Conservation (phyloP, 2,797 vertebrate species). For the Vespertilio murinus region DNA sequence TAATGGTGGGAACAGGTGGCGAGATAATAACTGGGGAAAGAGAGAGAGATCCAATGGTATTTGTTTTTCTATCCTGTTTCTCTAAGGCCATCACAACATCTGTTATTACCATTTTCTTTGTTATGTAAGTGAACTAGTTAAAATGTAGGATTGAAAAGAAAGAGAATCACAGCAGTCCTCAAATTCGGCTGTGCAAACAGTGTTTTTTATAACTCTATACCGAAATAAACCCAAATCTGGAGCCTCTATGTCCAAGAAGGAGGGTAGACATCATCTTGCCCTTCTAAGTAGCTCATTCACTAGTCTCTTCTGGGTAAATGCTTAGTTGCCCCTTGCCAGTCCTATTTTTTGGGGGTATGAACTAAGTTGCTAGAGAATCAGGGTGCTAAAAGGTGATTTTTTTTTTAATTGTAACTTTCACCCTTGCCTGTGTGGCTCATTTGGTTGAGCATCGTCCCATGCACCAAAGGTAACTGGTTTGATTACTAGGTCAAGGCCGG, state of each 20-base stretch:
- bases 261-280: neutral
- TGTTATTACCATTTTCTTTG: neutral
- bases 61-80: constrained; percentile 12
- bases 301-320: neutral
- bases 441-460: too few relatives aligned
- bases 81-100: constrained; percentile 32
- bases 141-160: neutral
- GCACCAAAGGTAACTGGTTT: too few relatives aligned
- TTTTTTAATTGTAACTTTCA: neutral
- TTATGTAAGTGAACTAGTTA: constrained; percentile 56
- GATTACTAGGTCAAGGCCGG: too few relatives aligned
- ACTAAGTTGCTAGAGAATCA: constrained; percentile 4
- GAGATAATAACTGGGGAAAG: neutral
- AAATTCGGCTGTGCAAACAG: neutral
- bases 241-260: neutral
- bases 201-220: constrained; percentile 19
- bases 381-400: neutral
- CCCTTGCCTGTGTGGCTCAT: too few relatives aligned
- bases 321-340: neutral
- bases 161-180: neutral
- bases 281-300: neutral
- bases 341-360: neutral
- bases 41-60: neutral
- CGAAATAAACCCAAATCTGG: constrained; percentile 18
- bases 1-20: neutral